phyloP scores from a whole-genome alignment of 2,888 invertebrate species.

The Stegophylla sp. region DNA sequence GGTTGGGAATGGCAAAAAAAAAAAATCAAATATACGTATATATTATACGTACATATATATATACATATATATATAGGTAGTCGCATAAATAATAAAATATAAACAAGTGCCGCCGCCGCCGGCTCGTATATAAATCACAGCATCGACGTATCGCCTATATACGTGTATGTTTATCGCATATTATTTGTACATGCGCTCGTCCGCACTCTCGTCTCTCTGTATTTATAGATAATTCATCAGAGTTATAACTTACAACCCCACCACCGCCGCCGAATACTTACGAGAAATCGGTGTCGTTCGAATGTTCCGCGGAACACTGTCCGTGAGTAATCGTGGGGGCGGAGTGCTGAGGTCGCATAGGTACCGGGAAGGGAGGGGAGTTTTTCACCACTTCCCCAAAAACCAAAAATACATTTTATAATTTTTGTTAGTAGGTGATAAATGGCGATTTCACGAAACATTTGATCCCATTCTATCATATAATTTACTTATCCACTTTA shows the following conservation, averaged over 20 bases:
- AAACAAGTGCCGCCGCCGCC: background rate
- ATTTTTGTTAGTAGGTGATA: too few species aligned
- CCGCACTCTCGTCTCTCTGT: too few species aligned
- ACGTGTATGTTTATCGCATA: background rate
- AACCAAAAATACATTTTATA: too few species aligned
- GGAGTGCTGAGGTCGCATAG: too few species aligned
- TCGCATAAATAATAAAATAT: conserved; percentile 8
- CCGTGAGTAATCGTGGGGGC: too few species aligned
- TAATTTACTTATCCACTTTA: too few species aligned
- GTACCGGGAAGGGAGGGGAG: too few species aligned
- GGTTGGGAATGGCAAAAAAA: background rate
- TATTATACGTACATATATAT: background rate
- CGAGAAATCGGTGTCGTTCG: background rate
- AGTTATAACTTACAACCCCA: background rate
- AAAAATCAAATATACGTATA: background rate
- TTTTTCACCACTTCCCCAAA: too few species aligned
- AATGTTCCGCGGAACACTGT: background rate
- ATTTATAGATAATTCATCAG: background rate
- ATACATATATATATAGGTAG: background rate
- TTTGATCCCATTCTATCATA: too few species aligned
- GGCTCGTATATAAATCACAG: background rate
- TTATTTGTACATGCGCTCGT: too few species aligned
- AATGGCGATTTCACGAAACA: too few species aligned
- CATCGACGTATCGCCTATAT: background rate
- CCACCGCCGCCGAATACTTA: background rate